Evolutionary conservation across 53 echinoderm and acorn worm species (phyloP), one percentile per base, ranked within the genome.

Genomic region (Holothuria leucospilota): DNA sequence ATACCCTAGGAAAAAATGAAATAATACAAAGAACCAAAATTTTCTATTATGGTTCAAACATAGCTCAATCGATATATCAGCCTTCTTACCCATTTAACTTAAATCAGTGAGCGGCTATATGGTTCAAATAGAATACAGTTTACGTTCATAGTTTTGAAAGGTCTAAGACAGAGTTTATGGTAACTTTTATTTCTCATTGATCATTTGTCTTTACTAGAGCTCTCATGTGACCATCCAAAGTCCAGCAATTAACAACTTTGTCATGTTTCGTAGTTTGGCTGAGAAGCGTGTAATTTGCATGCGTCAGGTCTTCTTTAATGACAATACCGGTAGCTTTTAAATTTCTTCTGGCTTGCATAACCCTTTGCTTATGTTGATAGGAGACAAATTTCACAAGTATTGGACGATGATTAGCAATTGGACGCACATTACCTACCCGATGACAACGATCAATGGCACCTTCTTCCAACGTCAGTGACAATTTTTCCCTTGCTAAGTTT

Each of bases 391-490:
- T 77, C n/a, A 46, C 77, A 49, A 77, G 40, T 18, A 25, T 26
- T 49, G 27, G 77, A 46, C 77, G 51, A 77, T 77, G 77, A 25
- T 21, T 77, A 46, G 77, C 42, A 42, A 0, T 10, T 13, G 65
- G 18, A 39, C 38, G n/a, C 18, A 21, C 13, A 51, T 53, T 78
- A 23, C 56, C 53, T 8, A 58, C 78, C 21, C 59, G 56, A 28
- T 56, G 78, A 59, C 78, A 78, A 12, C 78, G 78, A 16, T 78
- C 59, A 78, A 78, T 78, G 59, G 4, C 16, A 14, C 51, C 24
- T 24, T 78, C 58, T 78, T 78, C 58, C 2, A 58, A 16, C 13
- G 16, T 59, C 18, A 78, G 25, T 11, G 23, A 52, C 53, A 78
- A 53, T 78, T 78, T 78, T 4, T 78, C 59, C 51, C 58, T 41